Evolutionary conservation across 2,797 vertebrate genomes (phyloP).

Genomic region (Onychomys leucogaster): DNA sequence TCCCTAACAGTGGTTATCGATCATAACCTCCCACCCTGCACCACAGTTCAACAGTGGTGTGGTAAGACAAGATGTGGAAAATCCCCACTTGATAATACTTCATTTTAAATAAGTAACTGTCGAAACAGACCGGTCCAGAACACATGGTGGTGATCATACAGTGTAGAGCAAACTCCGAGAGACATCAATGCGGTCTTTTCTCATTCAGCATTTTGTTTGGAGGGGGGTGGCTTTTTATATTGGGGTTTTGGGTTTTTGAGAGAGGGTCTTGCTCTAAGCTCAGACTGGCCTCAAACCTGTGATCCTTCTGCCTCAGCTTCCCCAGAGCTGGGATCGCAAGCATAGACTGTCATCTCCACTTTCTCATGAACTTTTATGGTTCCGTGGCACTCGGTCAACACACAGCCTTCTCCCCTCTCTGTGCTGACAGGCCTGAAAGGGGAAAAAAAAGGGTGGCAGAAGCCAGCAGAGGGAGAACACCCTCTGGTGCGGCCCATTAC

Average conservation of each 20-base stretch:
- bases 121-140: not conserved
- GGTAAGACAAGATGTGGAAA: not conserved
- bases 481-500: not conserved
- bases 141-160: not conserved
- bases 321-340: not conserved
- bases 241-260: not conserved
- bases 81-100: constrained; percentile 4
- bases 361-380: constrained; percentile 26
- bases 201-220: not conserved
- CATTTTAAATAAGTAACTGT: not conserved
- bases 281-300: not conserved
- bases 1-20: not conserved
- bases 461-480: not conserved
- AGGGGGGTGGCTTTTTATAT: not conserved
- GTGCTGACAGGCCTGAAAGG: not conserved
- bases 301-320: not conserved
- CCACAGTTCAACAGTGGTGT: not conserved
- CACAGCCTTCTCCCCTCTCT: not conserved
- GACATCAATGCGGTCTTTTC: not conserved
- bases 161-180: constrained; percentile 8
- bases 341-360: not conserved
- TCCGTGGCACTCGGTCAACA: constrained; percentile 24
- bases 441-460: not conserved
- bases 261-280: not conserved
- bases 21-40: not conserved